Conservation (phyloP, 2,797 vertebrate genomes). For the Potorous gilbertii region DNA sequence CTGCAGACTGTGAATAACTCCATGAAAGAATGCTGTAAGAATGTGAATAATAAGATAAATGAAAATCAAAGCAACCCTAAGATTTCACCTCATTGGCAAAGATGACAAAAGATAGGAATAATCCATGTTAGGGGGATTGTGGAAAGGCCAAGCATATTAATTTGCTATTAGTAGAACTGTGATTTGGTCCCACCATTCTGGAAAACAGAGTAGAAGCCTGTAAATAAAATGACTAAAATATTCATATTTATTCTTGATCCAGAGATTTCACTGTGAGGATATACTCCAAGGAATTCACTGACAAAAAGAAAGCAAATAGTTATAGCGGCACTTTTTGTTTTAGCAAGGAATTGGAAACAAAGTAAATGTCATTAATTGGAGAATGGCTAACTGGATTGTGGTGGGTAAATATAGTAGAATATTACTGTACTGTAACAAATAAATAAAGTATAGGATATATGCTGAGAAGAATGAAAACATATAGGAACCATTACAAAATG, state of each 20-base stretch:
- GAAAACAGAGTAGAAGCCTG: neutral
- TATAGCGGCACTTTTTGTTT: neutral
- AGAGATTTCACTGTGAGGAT: neutral
- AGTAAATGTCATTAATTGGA: neutral
- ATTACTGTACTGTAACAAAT: neutral
- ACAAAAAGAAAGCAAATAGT: neutral
- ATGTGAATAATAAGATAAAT: neutral
- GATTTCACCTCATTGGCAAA: neutral
- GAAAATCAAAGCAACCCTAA: neutral
- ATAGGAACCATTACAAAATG: neutral
- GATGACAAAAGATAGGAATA: neutral
- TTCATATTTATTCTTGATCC: neutral
- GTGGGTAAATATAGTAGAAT: neutral
- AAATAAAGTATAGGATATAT: neutral
- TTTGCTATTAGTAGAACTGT: neutral
- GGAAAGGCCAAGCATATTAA: neutral
- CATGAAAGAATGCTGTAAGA: neutral
- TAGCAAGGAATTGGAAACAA: neutral
- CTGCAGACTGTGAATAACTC: neutral
- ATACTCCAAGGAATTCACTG: neutral
- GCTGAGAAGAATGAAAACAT: no score
- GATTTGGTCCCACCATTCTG: neutral
- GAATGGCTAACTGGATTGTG: neutral
- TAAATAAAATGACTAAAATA: neutral
- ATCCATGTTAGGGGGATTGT: neutral